Conservation (phyloP, 2,113 vertebrate species). For the Falco punctatus region DNA sequence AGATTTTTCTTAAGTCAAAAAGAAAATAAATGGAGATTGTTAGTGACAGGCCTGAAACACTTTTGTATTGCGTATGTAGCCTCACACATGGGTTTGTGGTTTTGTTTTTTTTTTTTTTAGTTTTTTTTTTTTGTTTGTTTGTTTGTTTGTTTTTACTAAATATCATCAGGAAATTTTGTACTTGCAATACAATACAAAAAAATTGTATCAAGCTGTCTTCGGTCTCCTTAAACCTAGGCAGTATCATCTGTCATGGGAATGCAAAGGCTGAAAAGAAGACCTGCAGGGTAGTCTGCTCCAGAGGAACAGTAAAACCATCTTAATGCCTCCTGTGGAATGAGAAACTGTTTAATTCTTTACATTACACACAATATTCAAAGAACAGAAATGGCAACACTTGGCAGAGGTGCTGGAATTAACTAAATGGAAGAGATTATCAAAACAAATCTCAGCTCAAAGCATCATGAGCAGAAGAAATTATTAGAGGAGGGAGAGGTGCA, state of each 20-base stretch:
- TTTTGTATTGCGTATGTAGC: not conserved
- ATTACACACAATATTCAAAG: not conserved
- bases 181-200: not conserved
- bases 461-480: not conserved
- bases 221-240: not conserved
- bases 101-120: not conserved
- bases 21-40: not conserved
- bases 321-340: not conserved
- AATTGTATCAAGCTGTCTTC: not conserved
- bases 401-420: not conserved
- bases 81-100: not conserved
- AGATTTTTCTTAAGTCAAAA: not conserved
- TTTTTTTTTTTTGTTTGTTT: not conserved
- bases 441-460: not conserved
- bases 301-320: not conserved
- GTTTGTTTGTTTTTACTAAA: not conserved
- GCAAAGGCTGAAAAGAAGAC: not conserved
- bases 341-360: not conserved
- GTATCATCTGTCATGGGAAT: not conserved
- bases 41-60: not conserved
- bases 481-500: not conserved
- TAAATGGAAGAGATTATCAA: not conserved
- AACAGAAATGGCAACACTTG: not conserved
- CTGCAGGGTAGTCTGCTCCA: not conserved
- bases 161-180: not conserved